phyloP scores from a whole-genome alignment of 2,797 vertebrate genomes.

The Malacoctenus gilli region DNA sequence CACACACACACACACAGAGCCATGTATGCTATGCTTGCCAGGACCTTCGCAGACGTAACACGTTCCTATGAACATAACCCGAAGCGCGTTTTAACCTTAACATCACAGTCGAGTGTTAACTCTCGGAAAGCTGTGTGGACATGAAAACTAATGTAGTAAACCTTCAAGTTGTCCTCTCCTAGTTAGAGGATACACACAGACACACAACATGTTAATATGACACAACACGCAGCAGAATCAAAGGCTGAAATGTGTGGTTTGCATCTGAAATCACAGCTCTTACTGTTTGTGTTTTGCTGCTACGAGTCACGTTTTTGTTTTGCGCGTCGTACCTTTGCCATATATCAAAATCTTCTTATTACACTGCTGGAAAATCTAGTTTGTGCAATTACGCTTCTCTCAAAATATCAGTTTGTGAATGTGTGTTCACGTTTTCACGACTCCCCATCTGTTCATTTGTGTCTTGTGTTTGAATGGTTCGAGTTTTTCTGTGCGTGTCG shows the following conservation, averaged over 20 bases:
- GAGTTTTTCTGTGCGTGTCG: not conserved
- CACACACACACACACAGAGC: constrained; percentile 7
- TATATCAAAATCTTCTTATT: not conserved
- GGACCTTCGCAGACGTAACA: not conserved
- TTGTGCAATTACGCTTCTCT: not conserved
- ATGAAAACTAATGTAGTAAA: not conserved
- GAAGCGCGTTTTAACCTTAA: not conserved
- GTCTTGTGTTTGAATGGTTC: too few relatives aligned
- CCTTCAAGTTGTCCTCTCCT: not conserved
- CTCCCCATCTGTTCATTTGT: not conserved
- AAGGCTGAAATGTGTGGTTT: not conserved
- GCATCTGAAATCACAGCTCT: not conserved
- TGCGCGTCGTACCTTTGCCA: not conserved
- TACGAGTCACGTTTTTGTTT: too few relatives aligned
- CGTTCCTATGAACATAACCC: not conserved
- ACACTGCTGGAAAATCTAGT: not conserved
- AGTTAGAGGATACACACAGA: not conserved
- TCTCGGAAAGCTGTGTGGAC: not conserved
- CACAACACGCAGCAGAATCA: not conserved
- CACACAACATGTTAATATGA: not conserved
- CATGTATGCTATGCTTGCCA: constrained; percentile 3
- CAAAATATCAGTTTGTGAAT: not conserved
- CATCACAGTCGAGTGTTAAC: not conserved
- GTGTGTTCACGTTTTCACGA: not conserved
- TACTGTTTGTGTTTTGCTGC: not conserved